Evolutionary conservation across 2,888 invertebrate genomes (phyloP).

Genomic region (Synergus gifuensis): DNA sequence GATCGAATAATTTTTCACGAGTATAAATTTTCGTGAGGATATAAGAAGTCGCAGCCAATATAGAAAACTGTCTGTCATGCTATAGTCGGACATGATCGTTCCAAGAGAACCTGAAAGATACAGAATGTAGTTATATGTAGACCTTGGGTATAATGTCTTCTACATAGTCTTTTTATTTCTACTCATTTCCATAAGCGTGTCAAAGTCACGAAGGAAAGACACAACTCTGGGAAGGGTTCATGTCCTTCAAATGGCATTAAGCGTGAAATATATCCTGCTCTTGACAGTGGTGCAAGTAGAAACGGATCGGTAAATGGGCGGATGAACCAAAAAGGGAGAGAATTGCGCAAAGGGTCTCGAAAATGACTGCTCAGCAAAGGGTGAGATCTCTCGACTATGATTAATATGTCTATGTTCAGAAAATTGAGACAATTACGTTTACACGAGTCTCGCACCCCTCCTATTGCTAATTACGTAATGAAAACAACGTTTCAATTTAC

Average conservation of each 20-base stretch:
- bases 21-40: slow-evolving; percentile 3
- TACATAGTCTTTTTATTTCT: slow-evolving; percentile 7
- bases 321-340: slow-evolving; percentile 28
- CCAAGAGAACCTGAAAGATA: not conserved
- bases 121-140: not conserved
- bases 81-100: not conserved
- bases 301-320: slow-evolving; percentile 16
- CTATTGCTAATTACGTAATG: not conserved
- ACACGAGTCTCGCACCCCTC: not conserved
- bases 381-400: slow-evolving; percentile 29
- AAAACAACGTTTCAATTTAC: not conserved
- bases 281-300: slow-evolving; percentile 39
- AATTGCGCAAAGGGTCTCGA: slow-evolving; percentile 39
- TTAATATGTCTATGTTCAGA: slow-evolving; percentile 23
- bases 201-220: slow-evolving; percentile 28
- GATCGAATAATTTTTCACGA: slow-evolving; percentile 27
- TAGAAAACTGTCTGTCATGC: slow-evolving; percentile 1
- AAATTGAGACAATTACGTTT: slow-evolving; percentile 32
- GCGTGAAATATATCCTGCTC: slow-evolving; percentile 40
- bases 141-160: not conserved
- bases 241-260: slow-evolving; percentile 37
- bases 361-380: slow-evolving; percentile 40
- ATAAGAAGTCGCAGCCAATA: slow-evolving; percentile 5
- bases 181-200: slow-evolving; percentile 35
- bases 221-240: slow-evolving; percentile 18